phyloP scores from a whole-genome alignment of 2,888 invertebrate genomes.

The Osedax frankpressi region DNA sequence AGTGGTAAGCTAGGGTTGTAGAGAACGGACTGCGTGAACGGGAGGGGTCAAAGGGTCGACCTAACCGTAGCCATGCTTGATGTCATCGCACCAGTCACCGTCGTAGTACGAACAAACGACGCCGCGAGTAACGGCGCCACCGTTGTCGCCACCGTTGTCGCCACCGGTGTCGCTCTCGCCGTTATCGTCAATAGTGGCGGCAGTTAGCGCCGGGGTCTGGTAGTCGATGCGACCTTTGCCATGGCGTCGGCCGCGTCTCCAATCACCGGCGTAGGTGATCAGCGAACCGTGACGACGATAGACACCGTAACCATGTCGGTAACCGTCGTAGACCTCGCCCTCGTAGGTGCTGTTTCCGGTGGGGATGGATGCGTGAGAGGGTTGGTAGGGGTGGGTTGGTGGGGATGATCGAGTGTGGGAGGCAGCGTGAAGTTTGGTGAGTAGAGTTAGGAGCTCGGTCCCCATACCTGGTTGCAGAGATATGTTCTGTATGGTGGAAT shows the following conservation, averaged over 20 bases:
- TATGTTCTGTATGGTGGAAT: too few species aligned
- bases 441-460: too few species aligned
- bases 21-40: background rate
- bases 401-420: too few species aligned
- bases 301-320: constrained; percentile 42
- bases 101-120: constrained; percentile 44
- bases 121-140: constrained; percentile 41
- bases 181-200: constrained; percentile 30
- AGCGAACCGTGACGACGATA: constrained; percentile 33
- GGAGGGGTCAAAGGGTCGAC: background rate
- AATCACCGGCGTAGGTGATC: constrained; percentile 42
- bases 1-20: too few species aligned
- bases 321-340: constrained; percentile 43
- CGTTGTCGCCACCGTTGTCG: constrained; percentile 45
- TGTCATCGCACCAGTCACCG: constrained; percentile 44
- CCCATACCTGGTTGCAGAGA: too few species aligned
- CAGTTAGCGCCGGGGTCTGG: constrained; percentile 43
- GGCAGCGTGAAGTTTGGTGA: too few species aligned
- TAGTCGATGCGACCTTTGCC: constrained; percentile 46
- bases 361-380: too few species aligned
- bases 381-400: too few species aligned
- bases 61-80: constrained; percentile 38
- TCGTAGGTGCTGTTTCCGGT: constrained; percentile 36
- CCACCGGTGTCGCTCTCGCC: constrained; percentile 43
- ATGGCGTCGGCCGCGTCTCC: constrained; percentile 40